phyloP scores from a whole-genome alignment of 2,113 vertebrate genomes.

The Cervus canadensis region DNA sequence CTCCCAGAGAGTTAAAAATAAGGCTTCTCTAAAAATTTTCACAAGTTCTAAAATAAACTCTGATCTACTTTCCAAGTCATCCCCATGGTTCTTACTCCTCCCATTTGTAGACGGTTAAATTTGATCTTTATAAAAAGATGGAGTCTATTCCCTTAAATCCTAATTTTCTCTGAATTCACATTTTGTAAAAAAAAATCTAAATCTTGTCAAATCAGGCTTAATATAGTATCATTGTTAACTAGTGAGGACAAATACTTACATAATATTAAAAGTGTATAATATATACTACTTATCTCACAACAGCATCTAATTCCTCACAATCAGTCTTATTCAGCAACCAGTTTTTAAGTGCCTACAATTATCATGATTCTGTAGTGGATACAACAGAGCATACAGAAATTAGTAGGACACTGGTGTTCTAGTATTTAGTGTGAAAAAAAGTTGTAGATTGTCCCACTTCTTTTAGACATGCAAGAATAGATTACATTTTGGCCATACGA shows the following conservation, averaged over 20 bases:
- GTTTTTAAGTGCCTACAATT: background rate
- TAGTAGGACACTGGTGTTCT: background rate
- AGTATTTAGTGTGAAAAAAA: background rate
- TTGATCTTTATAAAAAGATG: background rate
- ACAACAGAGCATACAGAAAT: background rate
- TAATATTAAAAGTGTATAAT: background rate
- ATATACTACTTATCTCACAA: background rate
- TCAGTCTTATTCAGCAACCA: background rate
- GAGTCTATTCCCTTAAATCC: background rate
- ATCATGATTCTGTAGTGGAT: background rate
- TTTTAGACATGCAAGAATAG: background rate
- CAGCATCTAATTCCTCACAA: background rate
- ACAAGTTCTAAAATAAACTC: background rate
- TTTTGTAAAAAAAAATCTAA: background rate
- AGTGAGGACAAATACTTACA: background rate
- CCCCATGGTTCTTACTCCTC: background rate
- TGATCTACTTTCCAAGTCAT: background rate
- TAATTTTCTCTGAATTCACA: conserved; percentile 1
- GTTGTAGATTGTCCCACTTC: background rate
- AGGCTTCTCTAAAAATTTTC: background rate
- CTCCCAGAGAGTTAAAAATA: background rate
- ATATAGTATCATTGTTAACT: background rate
- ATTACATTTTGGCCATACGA: background rate
- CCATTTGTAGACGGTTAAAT: background rate
- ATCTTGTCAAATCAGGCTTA: background rate